These are phyloP conservation scores for Meiosimyza platycephala DNA, from an alignment of 2,888 invertebrate species.

Conservation along the genomic window DNA sequence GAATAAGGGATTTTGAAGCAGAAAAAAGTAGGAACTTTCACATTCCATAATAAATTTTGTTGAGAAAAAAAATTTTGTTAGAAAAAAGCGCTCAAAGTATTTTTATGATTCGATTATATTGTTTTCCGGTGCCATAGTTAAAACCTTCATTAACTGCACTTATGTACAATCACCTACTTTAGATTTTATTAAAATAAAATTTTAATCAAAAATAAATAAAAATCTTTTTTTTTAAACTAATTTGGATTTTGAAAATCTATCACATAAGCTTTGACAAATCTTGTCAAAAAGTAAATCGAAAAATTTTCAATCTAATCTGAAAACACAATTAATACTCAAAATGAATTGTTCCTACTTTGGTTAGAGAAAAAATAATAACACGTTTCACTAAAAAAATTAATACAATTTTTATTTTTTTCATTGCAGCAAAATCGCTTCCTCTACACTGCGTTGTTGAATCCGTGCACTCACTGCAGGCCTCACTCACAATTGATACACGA, in stretches of 20 bases:
- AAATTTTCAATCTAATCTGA: not conserved
- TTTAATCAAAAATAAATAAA: not conserved
- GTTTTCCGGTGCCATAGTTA: no score
- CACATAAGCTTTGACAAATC: slow-evolving; percentile 24
- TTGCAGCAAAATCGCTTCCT: slow-evolving; percentile 83
- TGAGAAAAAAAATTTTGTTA: no score
- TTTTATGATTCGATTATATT: no score
- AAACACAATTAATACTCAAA: no score
- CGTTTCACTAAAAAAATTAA: not conserved
- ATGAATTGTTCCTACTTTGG: not conserved
- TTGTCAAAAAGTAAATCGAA: slow-evolving; percentile 21
- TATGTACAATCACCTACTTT: no score
- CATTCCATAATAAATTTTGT: no score
- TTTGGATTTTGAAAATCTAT: slow-evolving; percentile 25
- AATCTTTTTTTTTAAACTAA: no score
- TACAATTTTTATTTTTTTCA: slow-evolving; percentile 9
- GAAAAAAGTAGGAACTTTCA: no score
- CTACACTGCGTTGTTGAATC: slow-evolving; percentile 96
- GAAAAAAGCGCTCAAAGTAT: no score
- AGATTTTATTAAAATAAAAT: not conserved
- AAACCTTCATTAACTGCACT: no score
- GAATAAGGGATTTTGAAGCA: no score
- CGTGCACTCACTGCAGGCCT: slow-evolving; percentile 76
- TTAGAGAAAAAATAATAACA: not conserved
- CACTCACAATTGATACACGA: slow-evolving; percentile 69